Conservation (phyloP, 2,797 vertebrate genomes). For the Aulostomus chinensis region DNA sequence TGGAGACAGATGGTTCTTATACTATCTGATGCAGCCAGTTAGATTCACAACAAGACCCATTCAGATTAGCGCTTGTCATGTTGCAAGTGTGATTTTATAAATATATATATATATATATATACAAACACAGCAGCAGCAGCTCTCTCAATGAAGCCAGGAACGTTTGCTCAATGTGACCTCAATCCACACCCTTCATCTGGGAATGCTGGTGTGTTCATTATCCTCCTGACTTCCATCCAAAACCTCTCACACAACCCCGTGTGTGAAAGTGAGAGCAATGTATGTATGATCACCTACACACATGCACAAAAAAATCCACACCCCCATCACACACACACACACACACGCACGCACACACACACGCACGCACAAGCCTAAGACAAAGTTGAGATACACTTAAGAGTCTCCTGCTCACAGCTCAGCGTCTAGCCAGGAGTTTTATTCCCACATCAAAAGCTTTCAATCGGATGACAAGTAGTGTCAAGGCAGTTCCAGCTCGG, state of each 20-base stretch:
- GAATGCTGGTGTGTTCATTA: conserved; percentile 34
- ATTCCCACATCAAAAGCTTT: conserved; percentile 61
- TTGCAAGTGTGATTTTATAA: no score
- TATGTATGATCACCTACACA: conserved; percentile 8
- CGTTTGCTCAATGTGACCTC: conserved; percentile 48
- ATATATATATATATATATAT: no score
- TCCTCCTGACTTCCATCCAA: conserved; percentile 5
- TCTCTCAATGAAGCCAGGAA: no score
- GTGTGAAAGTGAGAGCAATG: no score
- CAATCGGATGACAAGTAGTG: conserved; percentile 56
- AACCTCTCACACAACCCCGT: no score
- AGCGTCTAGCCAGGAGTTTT: conserved; percentile 43
- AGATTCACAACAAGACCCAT: no score
- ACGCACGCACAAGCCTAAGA: no score
- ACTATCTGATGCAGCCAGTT: no score
- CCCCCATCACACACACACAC: neutral
- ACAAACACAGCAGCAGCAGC: no score
- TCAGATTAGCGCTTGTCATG: no score
- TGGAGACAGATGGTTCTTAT: no score
- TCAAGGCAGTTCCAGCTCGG: conserved; percentile 48
- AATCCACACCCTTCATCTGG: conserved; percentile 40
- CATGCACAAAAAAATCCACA: neutral
- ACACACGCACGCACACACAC: neutral
- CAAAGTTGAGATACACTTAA: neutral
- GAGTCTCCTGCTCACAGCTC: conserved; percentile 40